Base-by-base conservation (phyloP, 1,140 invertebrate species). In the Nylanderia fulva region DNA sequence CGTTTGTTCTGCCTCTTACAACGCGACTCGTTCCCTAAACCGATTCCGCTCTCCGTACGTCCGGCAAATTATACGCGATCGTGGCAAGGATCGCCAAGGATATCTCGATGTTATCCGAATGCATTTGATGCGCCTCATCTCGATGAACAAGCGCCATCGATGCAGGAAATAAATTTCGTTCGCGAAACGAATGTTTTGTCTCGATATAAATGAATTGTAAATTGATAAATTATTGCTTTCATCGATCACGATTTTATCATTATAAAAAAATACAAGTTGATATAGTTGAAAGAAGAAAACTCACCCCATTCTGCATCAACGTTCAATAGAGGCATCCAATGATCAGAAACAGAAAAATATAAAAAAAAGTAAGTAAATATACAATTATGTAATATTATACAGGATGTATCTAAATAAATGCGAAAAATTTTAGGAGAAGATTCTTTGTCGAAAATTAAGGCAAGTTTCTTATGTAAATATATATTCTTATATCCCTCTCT, bases 221-320 rank as follows among this genome's bases (percentile, higher is more conserved):
- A 56, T 61, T 18, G 21, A 18, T 60, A 15, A 24, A 56, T 61
- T 18, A 18, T 18, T 36, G 45, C 9, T 61, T 33, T 48, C 0
- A 9, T 85, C 8, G 13, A 60, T 24, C 15, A 9, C 21, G 9
- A 33, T 83, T 54, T 83, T 54, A 18, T 24, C 11, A 58, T 0
- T 39, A 29, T 2, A 58, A 79, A 66, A 79, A 8, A n/a, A 36
- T 24, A 56, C 2, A 27, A 33, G 27, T 27, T 5, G 13, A 58
- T 18, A 45, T 27, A 42, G 15, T 33, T 27, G 13, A 36, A 42
- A 66, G 45, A 13, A 18, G 58, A 42, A 56, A n/a, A 76, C 94
- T 95, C 92, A 95, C 94, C 94, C 95, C 94, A 83, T 95, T 95
- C 94, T 95, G 87, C 36, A 11, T 18, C 24, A n/a, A n/a, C n/a